Base-by-base conservation (phyloP, 2,113 vertebrate genomes). In the Nannospalax galili region DNA sequence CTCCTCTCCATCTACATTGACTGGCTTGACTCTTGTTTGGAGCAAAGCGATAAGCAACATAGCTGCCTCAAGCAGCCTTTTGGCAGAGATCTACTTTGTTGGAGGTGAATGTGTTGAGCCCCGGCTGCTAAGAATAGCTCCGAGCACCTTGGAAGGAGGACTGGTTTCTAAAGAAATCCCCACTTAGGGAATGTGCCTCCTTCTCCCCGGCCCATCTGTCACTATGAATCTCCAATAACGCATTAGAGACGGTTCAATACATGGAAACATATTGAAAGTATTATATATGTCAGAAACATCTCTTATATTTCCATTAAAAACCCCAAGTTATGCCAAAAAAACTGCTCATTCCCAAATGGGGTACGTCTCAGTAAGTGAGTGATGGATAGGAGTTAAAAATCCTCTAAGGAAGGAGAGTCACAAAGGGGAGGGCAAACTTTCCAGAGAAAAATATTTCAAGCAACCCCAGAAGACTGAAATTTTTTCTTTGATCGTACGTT, bases 251-350 rank as follows among this genome's bases (percentile, higher is more conserved):
- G 52, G 37, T 72, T 95, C 88, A 88, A 72, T 91, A 79, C 74
- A 95, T 72, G 37, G 81, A 92, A 96, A 95, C 88, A 97, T 95
- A 79, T 19, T 93, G 94, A 97, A 96, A 48, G 85, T 79, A 97
- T 93, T 94, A 96, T 80, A 81, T 62, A 73, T 93, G 88, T 95
- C 95, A 97, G 62, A 96, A 77, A 94, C 14, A 24, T 90, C 82
- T 88, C 90, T 96, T 78, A 7, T 85, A 90, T 90, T 96, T 84
- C 86, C 89, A 92, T 81, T 90, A 94, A 93, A 89, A 96, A 86
- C 80, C 73, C 90, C 42, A n/a, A 94, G 77, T 67, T 30, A 48
- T 65, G 88, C 86, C 96, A 96, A 95, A 48, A 96, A 48, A 93
- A 32, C 11, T 62, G 90, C 79, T 93, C 88, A 58, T 81, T 95